A percentile compares a stretch with the other conserved stretches of the same genome.
Conservation (phyloP, 2,888 invertebrate species). For the Nemoura dubitans region DNA sequence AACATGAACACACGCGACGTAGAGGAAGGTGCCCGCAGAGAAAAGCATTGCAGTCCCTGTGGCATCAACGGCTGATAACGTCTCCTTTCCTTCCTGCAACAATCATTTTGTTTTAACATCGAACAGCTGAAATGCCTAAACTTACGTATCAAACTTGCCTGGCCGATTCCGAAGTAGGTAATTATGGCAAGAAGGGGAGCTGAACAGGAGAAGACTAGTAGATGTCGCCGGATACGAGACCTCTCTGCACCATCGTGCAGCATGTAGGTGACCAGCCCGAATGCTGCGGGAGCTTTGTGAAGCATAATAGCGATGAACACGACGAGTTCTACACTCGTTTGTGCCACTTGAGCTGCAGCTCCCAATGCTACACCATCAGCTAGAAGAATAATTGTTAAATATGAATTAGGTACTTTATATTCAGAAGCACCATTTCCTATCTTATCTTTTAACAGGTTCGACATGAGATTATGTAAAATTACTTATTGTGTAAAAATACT, state of each 20-base stretch:
- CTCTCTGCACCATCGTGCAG: slow-evolving; percentile 94
- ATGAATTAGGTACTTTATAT: no score
- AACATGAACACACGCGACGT: slow-evolving; percentile 98
- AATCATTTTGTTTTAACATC: not conserved
- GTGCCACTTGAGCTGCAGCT: slow-evolving; percentile 96
- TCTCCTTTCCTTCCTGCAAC: slow-evolving; percentile 87
- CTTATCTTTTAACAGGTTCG: no score
- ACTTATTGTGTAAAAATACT: no score
- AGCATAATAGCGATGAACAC: slow-evolving; percentile 99
- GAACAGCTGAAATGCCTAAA: no score
- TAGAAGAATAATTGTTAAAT: no score
- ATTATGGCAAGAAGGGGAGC: slow-evolving; percentile 90
- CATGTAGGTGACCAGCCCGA: slow-evolving; percentile 97
- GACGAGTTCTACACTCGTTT: slow-evolving; percentile 95
- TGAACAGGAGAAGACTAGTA: slow-evolving; percentile 90
- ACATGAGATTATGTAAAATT: no score
- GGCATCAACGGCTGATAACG: slow-evolving; percentile 86
- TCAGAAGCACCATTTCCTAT: no score
- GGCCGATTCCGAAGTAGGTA: slow-evolving; percentile 92
- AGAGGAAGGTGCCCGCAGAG: slow-evolving; percentile 98
- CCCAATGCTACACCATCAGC: slow-evolving; percentile 98
- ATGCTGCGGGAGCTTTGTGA: slow-evolving; percentile 99
- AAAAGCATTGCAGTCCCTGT: slow-evolving; percentile 98
- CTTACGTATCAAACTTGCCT: slow-evolving; percentile 58
- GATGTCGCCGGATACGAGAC: slow-evolving; percentile 85